phyloP scores from a whole-genome alignment of 2,888 invertebrate genomes.

The Campoplex capitator region DNA sequence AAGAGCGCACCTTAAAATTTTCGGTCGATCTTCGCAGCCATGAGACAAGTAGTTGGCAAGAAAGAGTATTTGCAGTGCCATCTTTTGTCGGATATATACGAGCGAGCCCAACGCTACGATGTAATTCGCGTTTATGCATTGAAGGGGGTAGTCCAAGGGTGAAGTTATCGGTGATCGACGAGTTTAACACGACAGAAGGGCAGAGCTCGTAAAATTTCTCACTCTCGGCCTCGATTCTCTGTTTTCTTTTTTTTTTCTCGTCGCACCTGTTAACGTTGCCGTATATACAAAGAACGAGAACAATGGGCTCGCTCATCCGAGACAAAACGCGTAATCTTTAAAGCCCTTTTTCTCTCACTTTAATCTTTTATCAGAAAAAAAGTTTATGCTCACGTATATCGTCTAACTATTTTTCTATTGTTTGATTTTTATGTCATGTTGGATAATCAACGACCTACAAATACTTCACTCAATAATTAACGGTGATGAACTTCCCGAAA shows the following conservation, averaged over 20 bases:
- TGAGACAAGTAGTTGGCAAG: conserved; percentile 9
- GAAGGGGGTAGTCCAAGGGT: conserved; percentile 2
- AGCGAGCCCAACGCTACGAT: conserved; percentile 5
- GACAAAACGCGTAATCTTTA: conserved; percentile 12
- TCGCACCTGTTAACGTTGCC: conserved; percentile 1
- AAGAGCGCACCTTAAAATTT: conserved; percentile 2
- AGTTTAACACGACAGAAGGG: conserved; percentile 26
- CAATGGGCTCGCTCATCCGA: conserved; percentile 10
- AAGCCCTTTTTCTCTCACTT: not conserved
- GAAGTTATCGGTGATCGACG: conserved; percentile 59
- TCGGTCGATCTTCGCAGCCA: not conserved
- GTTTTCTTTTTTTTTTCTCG: conserved; percentile 6
- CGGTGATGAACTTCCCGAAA: rapidly evolving
- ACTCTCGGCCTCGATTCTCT: not conserved
- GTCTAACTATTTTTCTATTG: not conserved
- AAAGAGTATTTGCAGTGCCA: conserved; percentile 31
- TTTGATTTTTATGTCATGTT: not conserved
- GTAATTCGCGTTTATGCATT: conserved; percentile 25
- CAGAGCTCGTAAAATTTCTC: conserved; percentile 30
- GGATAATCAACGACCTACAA: not conserved
- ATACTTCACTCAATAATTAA: not conserved
- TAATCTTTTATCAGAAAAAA: not conserved
- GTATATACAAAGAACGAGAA: not conserved
- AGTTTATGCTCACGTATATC: not conserved
- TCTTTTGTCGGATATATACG: conserved; percentile 28